Conservation (phyloP, 2,888 invertebrate genomes). For the Lysandra bellargus region DNA sequence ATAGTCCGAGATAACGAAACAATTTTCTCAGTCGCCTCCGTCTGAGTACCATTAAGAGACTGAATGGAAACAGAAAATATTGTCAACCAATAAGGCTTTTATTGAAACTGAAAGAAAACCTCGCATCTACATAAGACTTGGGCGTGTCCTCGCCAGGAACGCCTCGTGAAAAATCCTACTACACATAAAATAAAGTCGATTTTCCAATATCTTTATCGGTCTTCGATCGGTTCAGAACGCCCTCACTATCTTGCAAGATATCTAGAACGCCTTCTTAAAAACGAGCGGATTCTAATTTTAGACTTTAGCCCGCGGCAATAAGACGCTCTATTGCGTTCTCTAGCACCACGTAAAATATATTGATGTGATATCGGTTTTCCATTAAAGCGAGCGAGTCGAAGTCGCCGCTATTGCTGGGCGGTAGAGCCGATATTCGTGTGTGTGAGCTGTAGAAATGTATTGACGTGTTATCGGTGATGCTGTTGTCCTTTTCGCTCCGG, state of each 20-base stretch:
- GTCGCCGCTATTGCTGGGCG: conserved; percentile 47
- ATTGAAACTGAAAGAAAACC: conserved; percentile 56
- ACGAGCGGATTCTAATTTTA: conserved; percentile 48
- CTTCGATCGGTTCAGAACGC: conserved; percentile 77
- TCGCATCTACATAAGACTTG: conserved; percentile 67
- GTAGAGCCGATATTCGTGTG: conserved; percentile 57
- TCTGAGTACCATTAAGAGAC: conserved; percentile 13
- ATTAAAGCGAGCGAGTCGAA: conserved; percentile 57
- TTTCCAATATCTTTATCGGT: conserved; percentile 75
- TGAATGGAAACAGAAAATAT: conserved; percentile 29
- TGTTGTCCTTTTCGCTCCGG: conserved; percentile 66
- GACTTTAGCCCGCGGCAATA: conserved; percentile 53
- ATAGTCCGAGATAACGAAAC: conserved; percentile 10
- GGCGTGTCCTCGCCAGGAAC: conserved; percentile 70
- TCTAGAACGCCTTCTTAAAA: conserved; percentile 78
- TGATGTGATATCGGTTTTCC: conserved; percentile 80
- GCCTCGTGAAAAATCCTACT: conserved; percentile 67
- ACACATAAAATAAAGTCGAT: conserved; percentile 68
- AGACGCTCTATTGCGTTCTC: conserved; percentile 52
- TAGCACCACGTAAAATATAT: conserved; percentile 69
- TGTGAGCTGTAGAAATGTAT: conserved; percentile 70
- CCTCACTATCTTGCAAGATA: conserved; percentile 79
- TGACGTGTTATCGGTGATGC: conserved; percentile 78
- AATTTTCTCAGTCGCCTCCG: conserved; percentile 19
- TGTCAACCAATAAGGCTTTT: conserved; percentile 55